Percentiles rank a stretch among this genome's conserved stretches.
These are phyloP conservation scores for Ormyrus nitidulus DNA, from an alignment of 2,888 invertebrate species.

Conservation along the genomic window DNA sequence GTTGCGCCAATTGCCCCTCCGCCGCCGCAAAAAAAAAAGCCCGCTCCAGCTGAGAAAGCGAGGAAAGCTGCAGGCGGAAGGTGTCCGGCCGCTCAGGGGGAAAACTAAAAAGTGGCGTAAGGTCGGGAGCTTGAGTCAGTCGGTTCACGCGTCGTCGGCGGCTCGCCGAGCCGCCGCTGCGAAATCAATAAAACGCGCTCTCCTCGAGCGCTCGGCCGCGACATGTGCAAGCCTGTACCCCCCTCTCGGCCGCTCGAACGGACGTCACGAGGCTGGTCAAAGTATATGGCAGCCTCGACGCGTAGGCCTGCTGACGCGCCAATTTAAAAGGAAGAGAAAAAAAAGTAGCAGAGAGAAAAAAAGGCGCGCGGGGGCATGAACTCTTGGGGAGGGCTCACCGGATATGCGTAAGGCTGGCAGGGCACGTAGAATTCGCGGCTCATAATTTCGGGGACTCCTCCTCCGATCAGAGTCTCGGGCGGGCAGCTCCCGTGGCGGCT, in stretches of 20 bases:
- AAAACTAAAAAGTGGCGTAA: constrained; percentile 40
- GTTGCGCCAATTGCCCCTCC: too few relatives aligned
- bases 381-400: constrained; percentile 65
- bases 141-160: constrained; percentile 32
- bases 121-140: constrained; percentile 21
- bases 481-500: neutral
- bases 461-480: neutral
- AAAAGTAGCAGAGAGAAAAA: too few relatives aligned
- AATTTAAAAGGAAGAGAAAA: too few relatives aligned
- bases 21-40: too few relatives aligned
- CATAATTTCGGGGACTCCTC: constrained; percentile 65
- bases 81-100: neutral
- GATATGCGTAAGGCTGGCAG: constrained; percentile 73
- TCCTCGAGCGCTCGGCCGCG: constrained; percentile 4
- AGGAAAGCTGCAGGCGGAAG: too few relatives aligned
- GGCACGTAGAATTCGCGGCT: constrained; percentile 75
- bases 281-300: neutral
- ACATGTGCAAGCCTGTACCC: neutral
- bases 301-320: too few relatives aligned
- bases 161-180: neutral
- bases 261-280: neutral
- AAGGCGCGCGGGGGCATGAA: too few relatives aligned
- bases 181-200: constrained; percentile 40
- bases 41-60: too few relatives aligned
- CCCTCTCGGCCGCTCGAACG: neutral